phyloP scores from a whole-genome alignment of 2,888 invertebrate genomes.

The Ornithoptera priamus region DNA sequence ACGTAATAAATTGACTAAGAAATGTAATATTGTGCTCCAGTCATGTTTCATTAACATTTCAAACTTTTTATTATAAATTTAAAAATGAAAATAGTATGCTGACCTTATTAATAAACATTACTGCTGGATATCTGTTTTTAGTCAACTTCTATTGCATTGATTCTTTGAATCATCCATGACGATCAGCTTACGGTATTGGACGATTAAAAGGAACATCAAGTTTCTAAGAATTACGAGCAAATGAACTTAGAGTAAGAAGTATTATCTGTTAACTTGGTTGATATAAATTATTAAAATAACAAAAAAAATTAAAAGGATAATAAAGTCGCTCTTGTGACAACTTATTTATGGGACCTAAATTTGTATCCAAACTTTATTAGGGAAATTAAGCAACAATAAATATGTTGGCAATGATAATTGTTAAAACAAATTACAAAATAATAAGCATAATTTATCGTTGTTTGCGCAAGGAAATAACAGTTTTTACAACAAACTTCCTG shows the following conservation, averaged over 20 bases:
- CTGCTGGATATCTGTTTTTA: too few species aligned
- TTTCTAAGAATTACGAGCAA: not conserved
- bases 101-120: not conserved
- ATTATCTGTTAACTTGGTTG: not conserved
- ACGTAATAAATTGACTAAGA: conserved; percentile 2
- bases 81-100: not conserved
- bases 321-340: conserved; percentile 10
- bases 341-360: conserved; percentile 10
- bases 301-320: not conserved
- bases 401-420: conserved; percentile 26
- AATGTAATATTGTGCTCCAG: conserved; percentile 5
- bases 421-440: conserved; percentile 27
- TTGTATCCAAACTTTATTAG: conserved; percentile 5
- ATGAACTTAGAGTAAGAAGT: too few species aligned
- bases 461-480: conserved; percentile 29
- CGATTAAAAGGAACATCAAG: not conserved
- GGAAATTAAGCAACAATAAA: conserved; percentile 14
- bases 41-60: not conserved
- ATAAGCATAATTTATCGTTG: conserved; percentile 27
- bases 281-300: not conserved
- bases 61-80: not conserved
- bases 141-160: too few species aligned
- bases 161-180: too few species aligned
- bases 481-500: conserved; percentile 28
- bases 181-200: not conserved